phyloP scores from a whole-genome alignment of 2,113 vertebrate species.

The Puffinus mauretanicus region DNA sequence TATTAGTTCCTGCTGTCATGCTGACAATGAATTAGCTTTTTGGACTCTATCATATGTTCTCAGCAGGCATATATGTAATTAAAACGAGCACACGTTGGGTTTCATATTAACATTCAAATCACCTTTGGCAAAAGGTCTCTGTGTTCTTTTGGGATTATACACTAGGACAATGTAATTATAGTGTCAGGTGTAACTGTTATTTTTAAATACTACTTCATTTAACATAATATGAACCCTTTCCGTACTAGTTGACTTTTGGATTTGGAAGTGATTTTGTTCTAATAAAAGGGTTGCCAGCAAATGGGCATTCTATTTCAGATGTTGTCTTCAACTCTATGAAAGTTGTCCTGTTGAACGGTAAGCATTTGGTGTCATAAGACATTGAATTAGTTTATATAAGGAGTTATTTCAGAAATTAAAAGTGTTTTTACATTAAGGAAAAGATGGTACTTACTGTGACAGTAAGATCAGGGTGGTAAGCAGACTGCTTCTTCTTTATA shows the following conservation, averaged over 20 bases:
- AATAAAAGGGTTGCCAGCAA: neutral
- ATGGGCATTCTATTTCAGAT: neutral
- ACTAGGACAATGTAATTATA: neutral
- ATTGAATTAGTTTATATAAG: neutral
- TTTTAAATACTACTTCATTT: neutral
- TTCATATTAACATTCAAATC: constrained; percentile 42
- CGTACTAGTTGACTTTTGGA: neutral
- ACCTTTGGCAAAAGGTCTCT: constrained; percentile 59
- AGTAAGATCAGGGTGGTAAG: neutral
- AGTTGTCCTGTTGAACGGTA: neutral
- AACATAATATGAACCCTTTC: neutral
- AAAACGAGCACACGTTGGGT: neutral
- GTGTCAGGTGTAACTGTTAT: neutral
- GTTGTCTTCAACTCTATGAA: neutral
- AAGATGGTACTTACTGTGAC: neutral
- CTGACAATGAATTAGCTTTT: constrained; percentile 63
- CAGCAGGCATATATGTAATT: constrained; percentile 64
- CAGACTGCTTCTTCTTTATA: neutral
- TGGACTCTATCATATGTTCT: constrained; percentile 56
- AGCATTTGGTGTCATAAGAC: neutral
- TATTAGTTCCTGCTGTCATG: constrained; percentile 26
- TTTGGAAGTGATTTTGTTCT: neutral
- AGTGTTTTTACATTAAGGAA: neutral
- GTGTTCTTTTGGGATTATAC: constrained; percentile 34
- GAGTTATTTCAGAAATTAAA: neutral